A percentile compares a stretch with the other conserved stretches of the same genome.
These are phyloP conservation scores for Marronus borbonicus DNA, from an alignment of 2,888 invertebrate genomes.

Conservation along the genomic window DNA sequence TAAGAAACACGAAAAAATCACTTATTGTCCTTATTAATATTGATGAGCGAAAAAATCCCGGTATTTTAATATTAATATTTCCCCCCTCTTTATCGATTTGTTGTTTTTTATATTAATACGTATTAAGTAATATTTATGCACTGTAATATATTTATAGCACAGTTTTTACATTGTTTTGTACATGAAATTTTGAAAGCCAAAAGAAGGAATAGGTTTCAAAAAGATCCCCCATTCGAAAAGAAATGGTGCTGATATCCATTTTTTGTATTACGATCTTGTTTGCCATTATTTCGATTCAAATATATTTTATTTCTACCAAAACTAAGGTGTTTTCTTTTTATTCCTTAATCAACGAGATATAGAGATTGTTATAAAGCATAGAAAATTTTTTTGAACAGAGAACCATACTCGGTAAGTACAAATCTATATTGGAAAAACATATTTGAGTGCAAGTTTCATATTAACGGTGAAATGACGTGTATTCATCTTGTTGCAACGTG, in stretches of 20 bases:
- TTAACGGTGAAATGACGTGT: too few species aligned
- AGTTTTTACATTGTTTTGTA: slow-evolving; percentile 51
- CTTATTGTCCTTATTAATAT: too few species aligned
- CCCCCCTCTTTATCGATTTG: slow-evolving; percentile 16
- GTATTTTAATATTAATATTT: slow-evolving; percentile 44
- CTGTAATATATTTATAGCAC: slow-evolving; percentile 51
- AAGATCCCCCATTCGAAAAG: slow-evolving; percentile 25
- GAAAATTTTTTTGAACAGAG: too few species aligned
- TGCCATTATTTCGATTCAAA: slow-evolving; percentile 56
- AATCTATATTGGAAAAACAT: too few species aligned
- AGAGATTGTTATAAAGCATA: too few species aligned
- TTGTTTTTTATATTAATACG: not conserved
- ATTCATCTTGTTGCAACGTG: too few species aligned
- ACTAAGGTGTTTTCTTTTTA: slow-evolving; percentile 34
- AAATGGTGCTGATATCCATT: slow-evolving; percentile 44
- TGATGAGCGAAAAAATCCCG: not conserved
- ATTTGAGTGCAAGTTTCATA: too few species aligned
- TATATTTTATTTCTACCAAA: slow-evolving; percentile 53
- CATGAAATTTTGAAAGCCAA: slow-evolving; percentile 38
- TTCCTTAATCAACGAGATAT: not conserved
- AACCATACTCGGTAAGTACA: too few species aligned
- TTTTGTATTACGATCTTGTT: slow-evolving; percentile 45
- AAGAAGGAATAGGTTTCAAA: not conserved
- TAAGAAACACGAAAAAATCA: not conserved
- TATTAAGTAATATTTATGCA: slow-evolving; percentile 45